phyloP scores from a whole-genome alignment of 1,140 invertebrate species.

The Camponotus vicinus region DNA sequence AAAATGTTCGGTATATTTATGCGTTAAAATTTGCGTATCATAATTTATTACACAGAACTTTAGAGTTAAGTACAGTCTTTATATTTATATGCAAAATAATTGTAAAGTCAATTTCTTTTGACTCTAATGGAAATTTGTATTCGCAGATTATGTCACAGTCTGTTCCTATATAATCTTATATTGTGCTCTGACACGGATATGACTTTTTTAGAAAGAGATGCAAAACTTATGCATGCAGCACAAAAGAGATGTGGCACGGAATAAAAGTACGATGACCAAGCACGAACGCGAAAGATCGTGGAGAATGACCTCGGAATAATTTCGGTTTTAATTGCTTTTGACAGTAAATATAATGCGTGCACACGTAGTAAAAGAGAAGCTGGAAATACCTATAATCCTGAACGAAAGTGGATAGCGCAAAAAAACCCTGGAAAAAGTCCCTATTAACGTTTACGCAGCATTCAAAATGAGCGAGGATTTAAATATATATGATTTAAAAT shows the following conservation, averaged over 20 bases:
- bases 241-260: background rate
- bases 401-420: background rate
- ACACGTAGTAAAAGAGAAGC: background rate
- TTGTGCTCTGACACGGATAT: background rate
- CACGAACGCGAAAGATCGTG: background rate
- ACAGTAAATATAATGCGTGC: background rate
- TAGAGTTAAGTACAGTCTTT: background rate
- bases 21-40: too few relatives aligned
- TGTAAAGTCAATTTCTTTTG: background rate
- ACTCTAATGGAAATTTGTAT: background rate
- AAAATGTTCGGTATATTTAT: too few relatives aligned
- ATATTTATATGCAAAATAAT: background rate
- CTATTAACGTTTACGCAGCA: background rate
- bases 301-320: constrained; percentile 4
- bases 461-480: background rate
- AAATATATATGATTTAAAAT: too few relatives aligned
- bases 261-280: background rate
- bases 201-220: background rate
- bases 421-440: background rate
- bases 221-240: background rate
- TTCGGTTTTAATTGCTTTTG: background rate
- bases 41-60: background rate
- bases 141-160: background rate
- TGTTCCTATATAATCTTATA: background rate
- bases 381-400: background rate